These are phyloP conservation scores for Furcifer pardalis DNA, from an alignment of 2,797 vertebrate species.

Conservation along the genomic window DNA sequence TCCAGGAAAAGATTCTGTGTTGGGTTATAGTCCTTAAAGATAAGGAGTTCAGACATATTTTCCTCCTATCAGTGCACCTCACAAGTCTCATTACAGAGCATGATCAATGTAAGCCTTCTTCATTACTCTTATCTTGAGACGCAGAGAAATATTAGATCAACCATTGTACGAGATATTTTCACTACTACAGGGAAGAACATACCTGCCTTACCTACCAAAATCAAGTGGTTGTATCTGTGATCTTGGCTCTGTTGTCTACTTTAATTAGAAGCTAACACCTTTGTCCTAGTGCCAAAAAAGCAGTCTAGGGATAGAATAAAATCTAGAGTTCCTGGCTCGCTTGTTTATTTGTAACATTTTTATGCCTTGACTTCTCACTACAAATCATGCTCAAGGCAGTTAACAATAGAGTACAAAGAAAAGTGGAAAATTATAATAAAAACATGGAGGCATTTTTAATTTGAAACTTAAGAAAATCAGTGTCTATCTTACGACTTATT, in stretches of 20 bases:
- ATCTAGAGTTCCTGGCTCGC: not conserved
- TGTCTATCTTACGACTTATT: not conserved
- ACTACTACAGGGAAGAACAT: constrained; percentile 3
- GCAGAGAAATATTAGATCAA: not conserved
- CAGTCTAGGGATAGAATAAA: not conserved
- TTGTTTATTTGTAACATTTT: not conserved
- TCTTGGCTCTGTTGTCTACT: constrained; percentile 4
- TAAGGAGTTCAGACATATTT: not conserved
- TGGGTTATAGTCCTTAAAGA: constrained; percentile 1
- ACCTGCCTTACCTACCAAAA: constrained; percentile 17
- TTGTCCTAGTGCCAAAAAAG: constrained; percentile 5
- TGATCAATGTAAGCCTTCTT: constrained; percentile 19
- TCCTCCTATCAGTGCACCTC: not conserved
- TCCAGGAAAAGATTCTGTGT: not conserved
- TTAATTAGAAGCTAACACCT: constrained; percentile 31
- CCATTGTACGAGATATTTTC: constrained; percentile 16
- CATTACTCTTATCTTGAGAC: constrained; percentile 22
- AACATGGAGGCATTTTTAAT: not conserved
- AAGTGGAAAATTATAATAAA: not conserved
- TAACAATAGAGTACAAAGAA: not conserved
- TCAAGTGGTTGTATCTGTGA: not conserved
- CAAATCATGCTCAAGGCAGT: not conserved
- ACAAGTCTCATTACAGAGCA: constrained; percentile 22
- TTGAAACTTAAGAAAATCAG: not conserved
- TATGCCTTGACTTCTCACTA: not conserved